Conservation (phyloP, 2,888 invertebrate species). For the Apamea monoglypha region DNA sequence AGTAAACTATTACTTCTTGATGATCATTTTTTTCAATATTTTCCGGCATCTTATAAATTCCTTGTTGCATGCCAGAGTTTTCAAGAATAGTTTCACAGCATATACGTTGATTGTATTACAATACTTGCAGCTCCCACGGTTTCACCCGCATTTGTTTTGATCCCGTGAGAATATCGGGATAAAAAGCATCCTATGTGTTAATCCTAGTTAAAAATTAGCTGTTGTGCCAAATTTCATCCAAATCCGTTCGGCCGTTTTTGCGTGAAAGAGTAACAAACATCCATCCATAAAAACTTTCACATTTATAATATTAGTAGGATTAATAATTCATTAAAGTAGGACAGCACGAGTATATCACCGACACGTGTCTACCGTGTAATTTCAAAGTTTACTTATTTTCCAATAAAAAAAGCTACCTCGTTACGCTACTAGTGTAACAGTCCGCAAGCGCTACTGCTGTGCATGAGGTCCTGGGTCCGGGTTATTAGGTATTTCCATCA, state of each 20-base stretch:
- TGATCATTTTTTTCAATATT: not conserved
- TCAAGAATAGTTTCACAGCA: not conserved
- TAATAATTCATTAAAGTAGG: no score
- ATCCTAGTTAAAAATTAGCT: no score
- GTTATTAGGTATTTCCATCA: not conserved
- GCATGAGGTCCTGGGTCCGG: not conserved
- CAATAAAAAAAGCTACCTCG: not conserved
- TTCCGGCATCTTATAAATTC: not conserved
- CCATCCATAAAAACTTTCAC: no score
- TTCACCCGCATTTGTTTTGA: no score
- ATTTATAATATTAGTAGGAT: no score
- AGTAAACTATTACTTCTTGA: not conserved
- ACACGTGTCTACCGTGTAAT: not conserved
- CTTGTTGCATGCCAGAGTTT: not conserved
- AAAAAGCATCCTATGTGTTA: no score
- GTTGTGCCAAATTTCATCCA: no score
- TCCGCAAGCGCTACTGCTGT: not conserved
- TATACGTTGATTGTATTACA: constrained; percentile 2
- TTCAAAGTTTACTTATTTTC: constrained; percentile 17
- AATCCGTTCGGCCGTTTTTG: no score
- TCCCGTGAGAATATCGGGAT: no score
- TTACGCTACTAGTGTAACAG: not conserved
- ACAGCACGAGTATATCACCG: not conserved
- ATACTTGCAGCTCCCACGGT: no score
- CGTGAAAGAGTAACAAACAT: no score